Percentiles rank a stretch among this genome's conserved stretches.
Evolutionary conservation across 2,113 vertebrate species (phyloP).

Genomic region (Pogona vitticeps): DNA sequence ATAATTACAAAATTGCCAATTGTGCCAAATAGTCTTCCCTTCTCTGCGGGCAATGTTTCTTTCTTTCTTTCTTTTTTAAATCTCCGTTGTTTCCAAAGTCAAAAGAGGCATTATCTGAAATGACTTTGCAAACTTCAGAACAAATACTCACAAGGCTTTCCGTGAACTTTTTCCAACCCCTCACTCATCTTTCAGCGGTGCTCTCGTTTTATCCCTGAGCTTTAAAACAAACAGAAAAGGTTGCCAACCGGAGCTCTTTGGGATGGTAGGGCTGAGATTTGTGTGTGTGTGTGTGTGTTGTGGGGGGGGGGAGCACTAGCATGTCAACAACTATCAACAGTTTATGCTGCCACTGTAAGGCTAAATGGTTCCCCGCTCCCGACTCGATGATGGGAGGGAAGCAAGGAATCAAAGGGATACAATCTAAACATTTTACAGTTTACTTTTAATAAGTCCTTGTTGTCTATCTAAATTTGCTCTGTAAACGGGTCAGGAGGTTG

Average conservation of each 20-base stretch:
- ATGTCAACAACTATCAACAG: conserved; percentile 34
- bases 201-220: conserved; percentile 32
- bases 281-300: no score
- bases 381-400: not conserved
- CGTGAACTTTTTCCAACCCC: conserved; percentile 23
- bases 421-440: not conserved
- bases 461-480: not conserved
- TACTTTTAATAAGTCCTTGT: not conserved
- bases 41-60: conserved; percentile 16
- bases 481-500: not conserved
- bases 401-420: not conserved
- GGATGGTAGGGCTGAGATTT: conserved; percentile 46
- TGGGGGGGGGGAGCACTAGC: not conserved
- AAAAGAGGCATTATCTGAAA: conserved; percentile 42
- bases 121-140: conserved; percentile 37
- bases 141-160: conserved; percentile 38
- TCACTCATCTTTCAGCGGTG: conserved; percentile 38
- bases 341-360: not conserved
- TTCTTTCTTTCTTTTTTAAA: conserved; percentile 53
- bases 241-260: conserved; percentile 46
- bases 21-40: not conserved
- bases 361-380: not conserved
- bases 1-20: not conserved
- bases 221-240: conserved; percentile 49
- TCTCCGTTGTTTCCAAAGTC: conserved; percentile 46